Percentiles rank a stretch among this genome's conserved stretches.
Conservation (phyloP, 2,113 vertebrate genomes). For the Hypanus sabinus region DNA sequence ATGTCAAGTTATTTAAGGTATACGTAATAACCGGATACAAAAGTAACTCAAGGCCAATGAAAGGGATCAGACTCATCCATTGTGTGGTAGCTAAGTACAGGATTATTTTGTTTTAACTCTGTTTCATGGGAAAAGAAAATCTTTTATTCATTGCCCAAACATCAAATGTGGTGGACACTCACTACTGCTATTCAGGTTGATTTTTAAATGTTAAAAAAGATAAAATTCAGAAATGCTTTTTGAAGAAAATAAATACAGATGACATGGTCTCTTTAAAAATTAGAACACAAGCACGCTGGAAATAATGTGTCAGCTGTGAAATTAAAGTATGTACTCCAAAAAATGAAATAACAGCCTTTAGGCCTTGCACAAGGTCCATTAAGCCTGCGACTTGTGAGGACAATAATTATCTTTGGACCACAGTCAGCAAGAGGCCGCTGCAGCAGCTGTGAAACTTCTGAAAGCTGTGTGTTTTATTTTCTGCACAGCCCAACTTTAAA, state of each 20-base stretch:
- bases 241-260: conserved; percentile 16
- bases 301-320: conserved; percentile 36
- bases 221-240: background rate
- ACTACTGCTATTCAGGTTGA: background rate
- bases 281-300: background rate
- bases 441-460: background rate
- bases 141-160: background rate
- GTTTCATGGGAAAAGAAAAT: background rate
- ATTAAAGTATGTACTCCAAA: conserved; percentile 28
- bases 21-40: background rate
- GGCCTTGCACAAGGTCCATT: conserved; percentile 37
- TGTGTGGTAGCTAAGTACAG: background rate
- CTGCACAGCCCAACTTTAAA: background rate
- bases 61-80: background rate
- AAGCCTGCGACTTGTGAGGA: conserved; percentile 34
- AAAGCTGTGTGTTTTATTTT: conserved; percentile 20
- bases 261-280: background rate
- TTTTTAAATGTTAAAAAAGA: background rate
- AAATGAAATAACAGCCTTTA: conserved; percentile 37
- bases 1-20: conserved; percentile 32
- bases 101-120: background rate
- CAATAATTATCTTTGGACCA: conserved; percentile 38
- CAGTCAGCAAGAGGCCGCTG: conserved; percentile 27
- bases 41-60: background rate
- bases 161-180: background rate